Conservation (phyloP, 2,888 invertebrate genomes). For the Sminthurides aquaticus region DNA sequence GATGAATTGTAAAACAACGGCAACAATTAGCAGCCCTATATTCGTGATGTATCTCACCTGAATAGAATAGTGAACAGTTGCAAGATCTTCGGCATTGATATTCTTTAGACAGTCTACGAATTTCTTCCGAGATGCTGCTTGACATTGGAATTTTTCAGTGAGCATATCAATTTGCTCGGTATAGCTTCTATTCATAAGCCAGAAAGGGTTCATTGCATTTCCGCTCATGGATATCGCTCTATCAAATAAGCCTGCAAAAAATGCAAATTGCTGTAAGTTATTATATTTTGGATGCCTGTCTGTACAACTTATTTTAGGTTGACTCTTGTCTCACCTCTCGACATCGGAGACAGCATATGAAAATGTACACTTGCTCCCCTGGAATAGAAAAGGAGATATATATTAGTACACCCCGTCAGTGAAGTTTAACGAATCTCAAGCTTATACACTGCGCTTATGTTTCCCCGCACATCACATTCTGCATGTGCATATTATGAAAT, state of each 20-base stretch:
- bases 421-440: no score
- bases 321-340: constrained; percentile 9
- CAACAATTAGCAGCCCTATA: no score
- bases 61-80: constrained; percentile 13
- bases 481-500: no score
- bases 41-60: constrained; percentile 9
- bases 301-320: neutral
- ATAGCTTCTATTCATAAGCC: constrained; percentile 14
- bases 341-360: constrained; percentile 17
- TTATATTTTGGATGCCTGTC: neutral
- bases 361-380: constrained; percentile 18
- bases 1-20: neutral
- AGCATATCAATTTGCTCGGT: constrained; percentile 17
- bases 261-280: neutral
- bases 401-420: neutral
- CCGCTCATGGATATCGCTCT: constrained; percentile 21
- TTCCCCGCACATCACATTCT: no score
- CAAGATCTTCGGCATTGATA: constrained; percentile 6
- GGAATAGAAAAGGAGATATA: neutral
- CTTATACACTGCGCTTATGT: no score
- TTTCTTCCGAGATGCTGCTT: neutral
- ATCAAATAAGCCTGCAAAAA: constrained; percentile 14
- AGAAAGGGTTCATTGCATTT: constrained; percentile 17
- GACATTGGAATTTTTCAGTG: constrained; percentile 9
- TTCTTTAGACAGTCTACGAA: constrained; percentile 12